Percentiles rank a stretch among this genome's conserved stretches.
phyloP scores from a whole-genome alignment of 2,797 vertebrate genomes.

The Austrolebias charrua region DNA sequence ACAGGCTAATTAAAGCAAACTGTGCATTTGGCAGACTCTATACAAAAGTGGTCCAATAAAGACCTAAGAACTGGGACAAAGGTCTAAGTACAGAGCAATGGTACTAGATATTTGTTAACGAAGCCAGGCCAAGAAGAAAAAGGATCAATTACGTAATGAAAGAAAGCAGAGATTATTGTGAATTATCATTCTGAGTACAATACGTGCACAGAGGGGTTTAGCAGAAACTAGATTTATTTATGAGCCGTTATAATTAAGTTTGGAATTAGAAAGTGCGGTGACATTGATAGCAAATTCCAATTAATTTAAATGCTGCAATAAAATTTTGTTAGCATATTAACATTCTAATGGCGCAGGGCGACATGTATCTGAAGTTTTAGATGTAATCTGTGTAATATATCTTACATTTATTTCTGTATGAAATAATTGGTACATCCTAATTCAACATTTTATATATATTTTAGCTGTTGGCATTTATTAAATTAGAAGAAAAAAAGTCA shows the following conservation, averaged over 20 bases:
- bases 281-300: conserved; percentile 1
- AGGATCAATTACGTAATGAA: neutral
- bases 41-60: too few relatives aligned
- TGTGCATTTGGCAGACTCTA: too few relatives aligned
- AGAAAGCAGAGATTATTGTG: neutral
- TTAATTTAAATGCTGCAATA: neutral
- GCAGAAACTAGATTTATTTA: conserved; percentile 9
- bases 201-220: conserved; percentile 1
- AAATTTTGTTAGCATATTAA: neutral
- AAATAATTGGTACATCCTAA: neutral
- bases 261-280: neutral
- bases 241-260: neutral
- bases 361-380: neutral
- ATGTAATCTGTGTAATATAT: neutral
- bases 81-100: too few relatives aligned
- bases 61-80: too few relatives aligned
- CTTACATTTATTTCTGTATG: neutral
- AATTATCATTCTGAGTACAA: conserved; percentile 7
- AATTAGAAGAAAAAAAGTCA: neutral
- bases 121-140: too few relatives aligned
- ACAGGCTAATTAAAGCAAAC: too few relatives aligned
- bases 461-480: neutral
- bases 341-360: neutral
- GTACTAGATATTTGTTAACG: too few relatives aligned
- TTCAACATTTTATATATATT: neutral